A percentile compares a stretch with the other conserved stretches of the same genome.
Evolutionary conservation across 2,797 vertebrate species (phyloP).

Genomic region (Cynodonichthys magdalenae): DNA sequence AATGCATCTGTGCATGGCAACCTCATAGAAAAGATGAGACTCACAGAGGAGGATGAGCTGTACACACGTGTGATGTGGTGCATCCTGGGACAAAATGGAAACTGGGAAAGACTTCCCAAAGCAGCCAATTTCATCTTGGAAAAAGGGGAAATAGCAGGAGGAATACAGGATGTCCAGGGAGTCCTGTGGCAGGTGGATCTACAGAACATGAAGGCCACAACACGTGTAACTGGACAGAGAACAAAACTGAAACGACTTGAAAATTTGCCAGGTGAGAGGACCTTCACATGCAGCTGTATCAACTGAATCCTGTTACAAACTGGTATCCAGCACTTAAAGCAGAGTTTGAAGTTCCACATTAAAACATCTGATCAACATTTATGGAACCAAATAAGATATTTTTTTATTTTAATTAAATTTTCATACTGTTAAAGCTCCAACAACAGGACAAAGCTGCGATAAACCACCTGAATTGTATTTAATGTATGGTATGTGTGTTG

Average conservation of each 20-base stretch:
- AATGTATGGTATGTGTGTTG: too few species aligned
- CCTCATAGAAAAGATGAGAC: conserved; percentile 22
- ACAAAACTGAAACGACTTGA: conserved; percentile 57
- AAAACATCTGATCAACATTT: too few species aligned
- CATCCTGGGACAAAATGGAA: conserved; percentile 36
- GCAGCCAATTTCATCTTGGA: conserved; percentile 62
- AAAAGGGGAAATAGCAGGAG: background rate
- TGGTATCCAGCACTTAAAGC: too few species aligned
- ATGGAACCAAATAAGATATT: too few species aligned
- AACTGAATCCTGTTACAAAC: too few species aligned
- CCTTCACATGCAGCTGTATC: too few species aligned
- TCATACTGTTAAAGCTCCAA: too few species aligned
- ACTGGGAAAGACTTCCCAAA: conserved; percentile 69
- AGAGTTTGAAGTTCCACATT: too few species aligned
- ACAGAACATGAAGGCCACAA: conserved; percentile 21
- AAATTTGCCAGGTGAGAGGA: conserved; percentile 55
- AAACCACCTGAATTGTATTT: too few species aligned
- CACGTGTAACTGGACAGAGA: rapidly evolving
- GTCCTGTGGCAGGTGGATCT: conserved; percentile 48
- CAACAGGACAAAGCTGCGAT: too few species aligned
- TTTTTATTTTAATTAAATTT: too few species aligned
- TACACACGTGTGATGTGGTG: conserved; percentile 62
- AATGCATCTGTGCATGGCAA: rapidly evolving
- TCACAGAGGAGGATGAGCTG: conserved; percentile 44
- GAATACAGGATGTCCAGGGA: conserved; percentile 53